These are phyloP conservation scores for Astyanax mexicanus DNA, from an alignment of 2,797 vertebrate genomes.

Conservation along the genomic window DNA sequence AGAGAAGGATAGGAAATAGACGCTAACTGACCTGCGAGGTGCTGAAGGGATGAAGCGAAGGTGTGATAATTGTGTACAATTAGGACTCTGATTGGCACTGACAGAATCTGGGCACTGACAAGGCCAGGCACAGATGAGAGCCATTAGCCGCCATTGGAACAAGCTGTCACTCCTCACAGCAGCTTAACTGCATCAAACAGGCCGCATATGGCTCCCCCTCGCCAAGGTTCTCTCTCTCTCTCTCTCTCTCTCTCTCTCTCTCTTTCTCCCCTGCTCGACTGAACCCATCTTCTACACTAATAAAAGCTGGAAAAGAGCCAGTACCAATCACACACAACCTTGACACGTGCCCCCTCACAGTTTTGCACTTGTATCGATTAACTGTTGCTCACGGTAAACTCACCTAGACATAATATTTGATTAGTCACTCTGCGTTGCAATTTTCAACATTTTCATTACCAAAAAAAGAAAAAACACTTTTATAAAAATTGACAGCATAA, in stretches of 20 bases:
- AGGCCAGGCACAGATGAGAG: slow-evolving; percentile 84
- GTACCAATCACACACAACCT: not conserved
- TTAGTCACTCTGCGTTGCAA: no score
- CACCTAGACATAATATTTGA: not conserved
- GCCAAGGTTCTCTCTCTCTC: not conserved
- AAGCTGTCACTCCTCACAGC: slow-evolving; percentile 91
- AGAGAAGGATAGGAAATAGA: slow-evolving; percentile 64
- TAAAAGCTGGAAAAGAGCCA: not conserved
- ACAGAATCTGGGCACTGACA: slow-evolving; percentile 93
- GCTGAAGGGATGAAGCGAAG: slow-evolving; percentile 51
- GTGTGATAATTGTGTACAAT: slow-evolving; percentile 87
- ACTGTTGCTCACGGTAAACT: not conserved
- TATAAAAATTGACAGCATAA: no score
- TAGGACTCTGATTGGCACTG: slow-evolving; percentile 89
- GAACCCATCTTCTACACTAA: not conserved
- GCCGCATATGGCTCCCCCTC: slow-evolving; percentile 46
- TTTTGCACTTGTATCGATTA: not conserved
- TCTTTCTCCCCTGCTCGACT: not conserved
- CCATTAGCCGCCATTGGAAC: slow-evolving; percentile 86
- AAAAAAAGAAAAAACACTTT: no score
- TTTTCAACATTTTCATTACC: no score
- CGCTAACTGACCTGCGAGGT: slow-evolving; percentile 46
- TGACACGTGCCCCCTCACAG: not conserved
- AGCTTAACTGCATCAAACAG: slow-evolving; percentile 70
- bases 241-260: not conserved